These are phyloP conservation scores for Varanus salvator DNA, from an alignment of 2,113 vertebrate genomes.

Conservation along the genomic window DNA sequence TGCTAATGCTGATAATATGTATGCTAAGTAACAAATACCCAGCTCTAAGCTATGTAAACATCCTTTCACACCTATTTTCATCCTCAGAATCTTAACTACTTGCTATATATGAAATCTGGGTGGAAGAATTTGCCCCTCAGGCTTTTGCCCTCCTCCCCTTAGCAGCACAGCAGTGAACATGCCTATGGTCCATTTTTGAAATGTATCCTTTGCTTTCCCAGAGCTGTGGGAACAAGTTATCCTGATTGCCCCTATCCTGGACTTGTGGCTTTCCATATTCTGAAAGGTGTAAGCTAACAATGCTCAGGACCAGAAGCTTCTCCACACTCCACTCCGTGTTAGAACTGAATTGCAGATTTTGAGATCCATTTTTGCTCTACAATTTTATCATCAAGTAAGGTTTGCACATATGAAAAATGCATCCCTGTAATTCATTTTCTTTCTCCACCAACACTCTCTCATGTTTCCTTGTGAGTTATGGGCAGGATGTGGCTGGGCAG, in stretches of 20 bases:
- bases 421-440: neutral
- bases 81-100: neutral
- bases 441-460: neutral
- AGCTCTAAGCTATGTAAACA: neutral
- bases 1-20: neutral
- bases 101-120: neutral
- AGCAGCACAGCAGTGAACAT: neutral
- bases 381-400: neutral
- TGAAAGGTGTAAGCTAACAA: conserved; percentile 5
- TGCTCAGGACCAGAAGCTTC: neutral
- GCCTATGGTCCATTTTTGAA: neutral
- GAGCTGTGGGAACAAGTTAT: neutral
- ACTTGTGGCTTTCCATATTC: neutral
- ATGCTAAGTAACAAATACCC: neutral
- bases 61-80: neutral
- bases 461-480: neutral
- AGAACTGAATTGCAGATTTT: neutral
- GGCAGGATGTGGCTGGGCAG: neutral
- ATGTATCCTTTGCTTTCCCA: neutral
- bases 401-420: neutral
- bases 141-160: neutral
- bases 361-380: neutral
- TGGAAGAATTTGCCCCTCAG: neutral
- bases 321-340: neutral
- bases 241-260: neutral